Evolutionary conservation across 1,140 invertebrate species (phyloP), one percentile per base, ranked within the genome.

Genomic region (Trichoplusia ni): DNA sequence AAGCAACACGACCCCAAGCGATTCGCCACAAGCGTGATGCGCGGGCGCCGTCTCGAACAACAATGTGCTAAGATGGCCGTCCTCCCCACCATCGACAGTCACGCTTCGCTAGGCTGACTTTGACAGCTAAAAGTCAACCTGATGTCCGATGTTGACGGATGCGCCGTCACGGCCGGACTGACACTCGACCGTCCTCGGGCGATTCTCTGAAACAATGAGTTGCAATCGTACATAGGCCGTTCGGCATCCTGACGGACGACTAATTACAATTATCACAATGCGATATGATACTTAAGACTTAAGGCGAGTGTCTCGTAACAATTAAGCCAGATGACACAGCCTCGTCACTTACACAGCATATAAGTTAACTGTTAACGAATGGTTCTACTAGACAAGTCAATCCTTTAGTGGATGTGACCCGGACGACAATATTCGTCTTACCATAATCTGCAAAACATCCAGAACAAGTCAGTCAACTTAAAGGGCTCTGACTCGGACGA

Each of bases 101-200:
- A 37, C 35, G 35, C 35, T 37, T 37, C 35, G 35, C 35, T 37
- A 37, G 35, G 35, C 35, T 37, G 35, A 37, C 35, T 37, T 37
- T 37, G 35, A 37, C 13, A 14, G 13, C 35, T 37, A 37, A 37
- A 37, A 37, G 35, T 37, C 35, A 37, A 37, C 35, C 35, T 37
- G n/a, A n/a, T n/a, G n/a, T n/a, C n/a, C n/a, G 35, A 37, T 14
- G 35, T 37, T 37, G 35, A 37, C 35, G 13, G 33, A 58, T 11
- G 44, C 54, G 64, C 56, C 56, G 56, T 66, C 64, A 38, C 61
- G 61, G 61, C 61, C 61, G 37, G 29, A 56, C 61, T 64, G 61
- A 64, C 61, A 37, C 16, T 37, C 29, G 61, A 49, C 54, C 61
- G 61, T 44, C 61, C 61, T 56, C 49, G 61, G 54, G 61, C 61